Evolutionary conservation across 2,113 vertebrate genomes (phyloP), one percentile per base, ranked within the genome.

Genomic region (Forbesichthys papilliferus): DNA sequence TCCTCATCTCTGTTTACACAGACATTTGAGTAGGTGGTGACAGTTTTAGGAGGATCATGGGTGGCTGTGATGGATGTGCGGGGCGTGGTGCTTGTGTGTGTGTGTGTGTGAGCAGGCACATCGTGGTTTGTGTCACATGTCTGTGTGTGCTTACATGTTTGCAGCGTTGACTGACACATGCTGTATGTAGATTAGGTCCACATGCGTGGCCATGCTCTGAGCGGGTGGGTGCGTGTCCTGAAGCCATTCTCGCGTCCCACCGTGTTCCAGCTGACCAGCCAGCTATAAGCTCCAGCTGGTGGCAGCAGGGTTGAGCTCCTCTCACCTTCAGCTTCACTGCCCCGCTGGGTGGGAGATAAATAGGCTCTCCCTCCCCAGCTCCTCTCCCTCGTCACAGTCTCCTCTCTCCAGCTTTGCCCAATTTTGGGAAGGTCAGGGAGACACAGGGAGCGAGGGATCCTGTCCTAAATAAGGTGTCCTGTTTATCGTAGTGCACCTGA

Each of bases 321-420:
- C 84, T 88, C 86, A 85, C 89, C 86, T 89, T 89, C 81, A 85
- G 84, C 71, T 78, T 63, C 61, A 64, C 75, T 80, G 73, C 69
- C 81, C 91, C 86, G 77, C 64, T 57, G 77, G 84, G 60, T 64
- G 53, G 57, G 20, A 85, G 87, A 91, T 90, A 84, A 85, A 91
- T 88, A 83, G 86, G 78, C 80, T 88, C 82, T 75, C 55, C 60
- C 20, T 62, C n/a, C 54, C 9, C 54, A 18, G 4, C 73, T 79
- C 33, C 60, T 33, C 66, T 79, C 79, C 79, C 74, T 78, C 80
- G 18, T 76, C 67, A 46, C 74, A 58, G 52, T 66, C 76, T 60
- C 66, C 73, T 80, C 70, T 76, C 70, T 79, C 46, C 56, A 61
- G 65, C 81, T 88, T 86, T 86, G 74, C 80, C 59, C 77, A 77